These are phyloP conservation scores for Hippocampus barbouri DNA, from an alignment of 2,113 vertebrate species.

Conservation along the genomic window DNA sequence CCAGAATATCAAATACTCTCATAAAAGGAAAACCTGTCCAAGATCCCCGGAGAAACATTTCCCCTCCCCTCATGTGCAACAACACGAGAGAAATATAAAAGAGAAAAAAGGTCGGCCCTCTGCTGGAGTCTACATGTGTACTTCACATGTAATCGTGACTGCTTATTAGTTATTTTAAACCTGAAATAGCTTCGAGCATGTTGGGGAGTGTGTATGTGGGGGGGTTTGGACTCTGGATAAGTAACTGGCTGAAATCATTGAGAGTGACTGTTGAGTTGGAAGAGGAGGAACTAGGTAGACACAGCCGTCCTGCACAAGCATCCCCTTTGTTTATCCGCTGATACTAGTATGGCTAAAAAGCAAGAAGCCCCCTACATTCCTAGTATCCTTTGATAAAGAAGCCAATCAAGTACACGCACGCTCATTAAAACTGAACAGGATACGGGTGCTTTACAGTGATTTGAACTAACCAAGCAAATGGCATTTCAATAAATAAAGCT, in stretches of 20 bases:
- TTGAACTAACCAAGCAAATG: constrained; percentile 3
- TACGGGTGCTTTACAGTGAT: background rate
- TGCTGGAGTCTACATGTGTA: constrained; percentile 23
- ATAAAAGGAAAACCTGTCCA: constrained; percentile 78
- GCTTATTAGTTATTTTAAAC: constrained; percentile 50
- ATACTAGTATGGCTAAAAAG: constrained; percentile 17
- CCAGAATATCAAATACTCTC: constrained; percentile 76
- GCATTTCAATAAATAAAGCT: background rate
- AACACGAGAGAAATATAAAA: constrained; percentile 58
- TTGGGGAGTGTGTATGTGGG: constrained; percentile 16
- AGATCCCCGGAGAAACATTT: constrained; percentile 66
- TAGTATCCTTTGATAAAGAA: constrained; percentile 14
- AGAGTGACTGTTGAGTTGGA: constrained; percentile 12
- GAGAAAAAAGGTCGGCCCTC: constrained; percentile 37
- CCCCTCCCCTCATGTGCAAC: constrained; percentile 46
- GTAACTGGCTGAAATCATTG: constrained; percentile 35
- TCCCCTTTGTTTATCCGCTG: constrained; percentile 52
- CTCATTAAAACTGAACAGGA: constrained; percentile 9
- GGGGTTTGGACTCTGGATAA: background rate
- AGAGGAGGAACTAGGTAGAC: constrained; percentile 35
- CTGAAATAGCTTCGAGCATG: constrained; percentile 30
- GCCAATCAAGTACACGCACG: constrained; percentile 4
- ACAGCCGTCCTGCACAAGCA: constrained; percentile 46
- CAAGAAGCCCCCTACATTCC: constrained; percentile 10
- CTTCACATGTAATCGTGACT: constrained; percentile 30